These are phyloP conservation scores for Eulacestoma nigropectus DNA, from an alignment of 2,113 vertebrate genomes.

Conservation along the genomic window DNA sequence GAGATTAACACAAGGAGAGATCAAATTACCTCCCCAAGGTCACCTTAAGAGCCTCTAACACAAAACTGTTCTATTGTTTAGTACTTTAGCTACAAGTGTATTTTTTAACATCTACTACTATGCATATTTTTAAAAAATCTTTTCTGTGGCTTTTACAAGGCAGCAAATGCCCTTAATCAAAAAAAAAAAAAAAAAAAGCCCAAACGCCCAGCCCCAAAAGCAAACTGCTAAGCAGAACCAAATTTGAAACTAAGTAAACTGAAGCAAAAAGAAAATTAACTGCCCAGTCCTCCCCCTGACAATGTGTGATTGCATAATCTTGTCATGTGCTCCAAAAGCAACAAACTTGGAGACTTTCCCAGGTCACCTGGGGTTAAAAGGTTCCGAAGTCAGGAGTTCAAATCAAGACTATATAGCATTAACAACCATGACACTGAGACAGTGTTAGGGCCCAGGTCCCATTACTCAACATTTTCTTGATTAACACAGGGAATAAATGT, in stretches of 20 bases:
- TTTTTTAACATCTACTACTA: neutral
- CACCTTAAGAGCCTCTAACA: neutral
- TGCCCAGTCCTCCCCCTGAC: neutral
- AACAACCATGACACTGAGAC: neutral
- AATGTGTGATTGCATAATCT: neutral
- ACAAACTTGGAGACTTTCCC: constrained; percentile 1
- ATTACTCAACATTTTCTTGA: neutral
- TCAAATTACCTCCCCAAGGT: constrained; percentile 44
- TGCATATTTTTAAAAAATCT: neutral
- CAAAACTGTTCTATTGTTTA: neutral
- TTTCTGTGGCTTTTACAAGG: neutral
- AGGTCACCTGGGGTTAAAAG: constrained; percentile 27
- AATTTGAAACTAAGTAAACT: neutral
- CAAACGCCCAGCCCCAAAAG: neutral
- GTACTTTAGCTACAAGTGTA: neutral
- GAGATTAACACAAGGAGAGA: constrained; percentile 32
- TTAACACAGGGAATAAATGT: neutral
- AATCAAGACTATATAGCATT: neutral
- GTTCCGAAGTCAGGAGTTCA: constrained; percentile 24
- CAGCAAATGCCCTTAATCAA: neutral
- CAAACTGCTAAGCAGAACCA: neutral
- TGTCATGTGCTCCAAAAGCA: neutral
- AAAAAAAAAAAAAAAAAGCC: neutral
- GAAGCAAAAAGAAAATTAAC: neutral
- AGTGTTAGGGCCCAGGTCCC: neutral